phyloP scores from a whole-genome alignment of 2,113 vertebrate genomes.

The Mystacornis crossleyi region DNA sequence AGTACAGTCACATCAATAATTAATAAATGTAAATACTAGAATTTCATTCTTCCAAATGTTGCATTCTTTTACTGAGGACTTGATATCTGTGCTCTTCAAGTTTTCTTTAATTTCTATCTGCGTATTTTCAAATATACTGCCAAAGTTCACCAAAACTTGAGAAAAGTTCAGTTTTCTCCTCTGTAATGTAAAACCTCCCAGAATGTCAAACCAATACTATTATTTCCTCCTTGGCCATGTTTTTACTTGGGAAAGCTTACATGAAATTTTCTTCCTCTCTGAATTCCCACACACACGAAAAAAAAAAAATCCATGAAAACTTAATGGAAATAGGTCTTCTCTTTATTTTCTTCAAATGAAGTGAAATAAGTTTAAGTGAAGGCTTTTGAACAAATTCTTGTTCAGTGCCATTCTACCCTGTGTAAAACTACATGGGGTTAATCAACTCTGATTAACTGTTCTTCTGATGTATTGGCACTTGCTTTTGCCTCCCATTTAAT shows the following conservation, averaged over 20 bases:
- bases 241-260: neutral
- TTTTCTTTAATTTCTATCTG: neutral
- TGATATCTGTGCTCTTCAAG: neutral
- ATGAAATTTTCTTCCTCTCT: neutral
- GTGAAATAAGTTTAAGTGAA: neutral
- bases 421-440: neutral
- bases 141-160: neutral
- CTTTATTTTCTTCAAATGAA: neutral
- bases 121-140: neutral
- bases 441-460: neutral
- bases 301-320: neutral
- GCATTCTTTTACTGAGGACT: neutral
- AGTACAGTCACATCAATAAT: neutral
- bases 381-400: neutral
- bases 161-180: neutral
- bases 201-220: neutral
- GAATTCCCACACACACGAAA: neutral
- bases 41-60: neutral
- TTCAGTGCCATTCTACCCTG: neutral
- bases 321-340: neutral
- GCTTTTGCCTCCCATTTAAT: neutral
- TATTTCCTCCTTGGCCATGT: neutral
- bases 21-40: neutral
- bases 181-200: neutral
- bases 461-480: neutral